Evolutionary conservation across 2,113 vertebrate species (phyloP).

Genomic region (Potamarius usumacintae): DNA sequence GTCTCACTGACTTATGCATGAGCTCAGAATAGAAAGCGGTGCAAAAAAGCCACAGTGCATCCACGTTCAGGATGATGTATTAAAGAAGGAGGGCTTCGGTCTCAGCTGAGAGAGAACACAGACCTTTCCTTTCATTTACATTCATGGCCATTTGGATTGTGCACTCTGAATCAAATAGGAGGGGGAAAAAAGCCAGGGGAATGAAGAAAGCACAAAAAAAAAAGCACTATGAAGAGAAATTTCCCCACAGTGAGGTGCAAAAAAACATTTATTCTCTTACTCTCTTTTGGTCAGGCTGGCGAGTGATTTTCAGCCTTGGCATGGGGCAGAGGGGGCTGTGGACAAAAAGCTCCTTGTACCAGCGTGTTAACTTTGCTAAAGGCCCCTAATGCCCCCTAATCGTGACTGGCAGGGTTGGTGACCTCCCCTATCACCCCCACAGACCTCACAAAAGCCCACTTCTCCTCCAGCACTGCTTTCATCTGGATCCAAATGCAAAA

Average conservation of each 20-base stretch:
- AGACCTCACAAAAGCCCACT: constrained; percentile 57
- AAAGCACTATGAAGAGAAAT: constrained; percentile 44
- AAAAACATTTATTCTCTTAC: constrained; percentile 36
- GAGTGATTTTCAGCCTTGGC: constrained; percentile 64
- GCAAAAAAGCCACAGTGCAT: constrained; percentile 19
- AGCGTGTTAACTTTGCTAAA: constrained; percentile 70
- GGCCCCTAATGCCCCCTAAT: constrained; percentile 69
- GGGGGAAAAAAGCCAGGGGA: constrained; percentile 36
- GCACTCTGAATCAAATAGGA: constrained; percentile 42
- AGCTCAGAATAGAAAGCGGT: constrained; percentile 38
- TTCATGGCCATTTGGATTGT: constrained; percentile 57
- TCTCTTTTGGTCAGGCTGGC: constrained; percentile 37
- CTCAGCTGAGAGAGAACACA: constrained; percentile 37
- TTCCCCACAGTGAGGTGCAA: constrained; percentile 36
- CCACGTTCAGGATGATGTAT: constrained; percentile 35
- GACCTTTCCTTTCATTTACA: constrained; percentile 53
- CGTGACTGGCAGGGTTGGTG: constrained; percentile 76
- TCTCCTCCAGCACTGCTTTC: constrained; percentile 61
- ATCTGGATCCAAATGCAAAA: constrained; percentile 66
- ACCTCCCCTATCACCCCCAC: constrained; percentile 60
- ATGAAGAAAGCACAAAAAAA: constrained; percentile 23
- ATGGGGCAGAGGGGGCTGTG: constrained; percentile 55
- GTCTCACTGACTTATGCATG: constrained; percentile 38
- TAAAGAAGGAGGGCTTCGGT: constrained; percentile 14
- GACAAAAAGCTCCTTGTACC: constrained; percentile 74